These are phyloP conservation scores for Megaleporinus macrocephalus DNA, from an alignment of 2,113 vertebrate genomes.

Conservation along the genomic window DNA sequence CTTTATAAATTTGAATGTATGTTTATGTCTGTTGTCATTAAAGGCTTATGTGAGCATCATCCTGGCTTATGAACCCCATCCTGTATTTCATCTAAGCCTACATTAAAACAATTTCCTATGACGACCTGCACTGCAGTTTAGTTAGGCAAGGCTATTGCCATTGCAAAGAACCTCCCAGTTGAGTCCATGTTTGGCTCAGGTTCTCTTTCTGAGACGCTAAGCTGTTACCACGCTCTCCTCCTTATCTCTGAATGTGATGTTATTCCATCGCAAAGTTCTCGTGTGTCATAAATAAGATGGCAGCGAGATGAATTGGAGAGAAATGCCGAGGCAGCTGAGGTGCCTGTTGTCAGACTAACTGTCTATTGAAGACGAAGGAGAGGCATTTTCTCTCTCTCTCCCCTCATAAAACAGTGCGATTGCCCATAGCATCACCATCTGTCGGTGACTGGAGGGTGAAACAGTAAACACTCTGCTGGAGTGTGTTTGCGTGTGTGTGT, in stretches of 20 bases:
- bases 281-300: constrained; percentile 48
- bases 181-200: no score
- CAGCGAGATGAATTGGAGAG: constrained; percentile 56
- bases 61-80: no score
- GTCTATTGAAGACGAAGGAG: constrained; percentile 63
- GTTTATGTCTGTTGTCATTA: no score
- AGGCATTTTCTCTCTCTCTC: constrained; percentile 60
- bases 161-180: background rate
- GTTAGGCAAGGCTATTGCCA: background rate
- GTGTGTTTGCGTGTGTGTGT: constrained; percentile 50
- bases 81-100: no score
- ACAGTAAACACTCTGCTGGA: constrained; percentile 67
- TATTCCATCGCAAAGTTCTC: constrained; percentile 32
- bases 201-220: background rate
- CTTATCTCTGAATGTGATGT: constrained; percentile 29
- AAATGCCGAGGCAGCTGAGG: constrained; percentile 51
- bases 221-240: constrained; percentile 19
- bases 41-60: no score
- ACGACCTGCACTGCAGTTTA: background rate
- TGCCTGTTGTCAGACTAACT: constrained; percentile 60
- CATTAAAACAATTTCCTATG: no score
- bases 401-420: constrained; percentile 76
- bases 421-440: constrained; percentile 77
- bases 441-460: constrained; percentile 68
- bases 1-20: no score